These are phyloP conservation scores for Cataglyphis albicans DNA, from an alignment of 2,888 invertebrate species.

Conservation along the genomic window DNA sequence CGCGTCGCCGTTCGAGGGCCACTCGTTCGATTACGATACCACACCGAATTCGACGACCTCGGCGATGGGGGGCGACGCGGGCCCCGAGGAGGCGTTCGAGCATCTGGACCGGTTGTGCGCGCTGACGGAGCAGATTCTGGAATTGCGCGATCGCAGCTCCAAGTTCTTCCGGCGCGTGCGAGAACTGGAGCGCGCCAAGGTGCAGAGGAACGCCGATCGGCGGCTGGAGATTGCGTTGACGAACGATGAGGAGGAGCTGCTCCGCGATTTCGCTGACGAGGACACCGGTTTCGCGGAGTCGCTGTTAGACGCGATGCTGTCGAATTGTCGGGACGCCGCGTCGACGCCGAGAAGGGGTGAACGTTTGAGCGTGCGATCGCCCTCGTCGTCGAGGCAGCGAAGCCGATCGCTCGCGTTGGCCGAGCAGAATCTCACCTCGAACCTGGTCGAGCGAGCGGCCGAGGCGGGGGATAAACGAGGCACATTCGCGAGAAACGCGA, in stretches of 20 bases:
- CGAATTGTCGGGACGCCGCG: constrained; percentile 87
- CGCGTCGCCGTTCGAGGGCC: constrained; percentile 62
- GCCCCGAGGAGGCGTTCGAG: constrained; percentile 89
- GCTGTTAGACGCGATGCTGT: constrained; percentile 89
- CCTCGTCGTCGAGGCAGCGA: constrained; percentile 80
- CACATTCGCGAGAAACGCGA: constrained; percentile 15
- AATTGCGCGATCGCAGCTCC: constrained; percentile 91
- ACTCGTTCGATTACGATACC: constrained; percentile 62
- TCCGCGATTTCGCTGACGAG: constrained; percentile 87
- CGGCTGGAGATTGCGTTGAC: constrained; percentile 82
- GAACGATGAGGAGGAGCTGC: constrained; percentile 78
- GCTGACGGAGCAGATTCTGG: constrained; percentile 92
- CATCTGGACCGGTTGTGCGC: constrained; percentile 93
- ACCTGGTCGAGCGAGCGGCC: constrained; percentile 21
- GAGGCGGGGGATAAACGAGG: constrained; percentile 58
- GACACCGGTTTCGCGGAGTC: constrained; percentile 89
- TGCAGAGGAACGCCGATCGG: constrained; percentile 88
- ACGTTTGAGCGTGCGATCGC: constrained; percentile 76
- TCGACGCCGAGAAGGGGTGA: constrained; percentile 79
- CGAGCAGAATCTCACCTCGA: constrained; percentile 85
- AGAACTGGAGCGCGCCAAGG: constrained; percentile 91
- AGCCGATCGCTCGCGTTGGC: constrained; percentile 90
- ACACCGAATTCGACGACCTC: constrained; percentile 65
- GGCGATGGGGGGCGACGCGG: constrained; percentile 51
- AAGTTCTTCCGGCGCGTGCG: constrained; percentile 90